Conservation (phyloP, 2,888 invertebrate species). For the Agrochola macilenta region DNA sequence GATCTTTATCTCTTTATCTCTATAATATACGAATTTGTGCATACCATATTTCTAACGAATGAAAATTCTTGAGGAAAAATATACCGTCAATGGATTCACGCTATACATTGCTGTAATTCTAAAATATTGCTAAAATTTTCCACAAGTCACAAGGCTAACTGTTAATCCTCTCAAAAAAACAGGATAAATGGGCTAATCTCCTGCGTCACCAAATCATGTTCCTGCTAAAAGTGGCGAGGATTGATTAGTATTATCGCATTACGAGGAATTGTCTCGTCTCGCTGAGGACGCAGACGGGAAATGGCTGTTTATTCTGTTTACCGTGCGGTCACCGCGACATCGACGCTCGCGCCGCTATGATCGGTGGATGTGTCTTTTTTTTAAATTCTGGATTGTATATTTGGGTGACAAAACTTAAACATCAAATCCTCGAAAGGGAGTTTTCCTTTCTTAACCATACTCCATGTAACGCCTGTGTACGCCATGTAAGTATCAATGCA, state of each 20-base stretch:
- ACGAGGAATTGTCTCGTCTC: slow-evolving; percentile 68
- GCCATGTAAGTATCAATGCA: not conserved
- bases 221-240: slow-evolving; percentile 41
- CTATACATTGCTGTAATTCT: not conserved
- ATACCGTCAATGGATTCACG: not conserved
- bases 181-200: slow-evolving; percentile 26
- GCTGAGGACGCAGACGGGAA: slow-evolving; percentile 78
- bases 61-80: not conserved
- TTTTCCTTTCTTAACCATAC: not conserved
- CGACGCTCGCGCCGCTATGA: slow-evolving; percentile 3
- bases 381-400: not conserved
- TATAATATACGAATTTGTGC: not conserved
- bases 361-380: slow-evolving; percentile 42
- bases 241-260: slow-evolving; percentile 66
- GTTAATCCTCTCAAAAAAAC: slow-evolving; percentile 15
- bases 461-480: too few species aligned
- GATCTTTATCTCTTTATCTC: too few species aligned
- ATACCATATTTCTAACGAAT: not conserved
- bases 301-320: slow-evolving; percentile 82
- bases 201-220: slow-evolving; percentile 33
- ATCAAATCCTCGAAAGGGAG: not conserved
- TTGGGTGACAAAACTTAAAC: too few species aligned
- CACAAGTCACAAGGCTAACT: not conserved
- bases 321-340: slow-evolving; percentile 68
- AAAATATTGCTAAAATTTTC: not conserved